Percentiles rank a stretch among this genome's conserved stretches.
Conservation (phyloP, 2,888 invertebrate species). For the Caenorhabditis japonica region DNA sequence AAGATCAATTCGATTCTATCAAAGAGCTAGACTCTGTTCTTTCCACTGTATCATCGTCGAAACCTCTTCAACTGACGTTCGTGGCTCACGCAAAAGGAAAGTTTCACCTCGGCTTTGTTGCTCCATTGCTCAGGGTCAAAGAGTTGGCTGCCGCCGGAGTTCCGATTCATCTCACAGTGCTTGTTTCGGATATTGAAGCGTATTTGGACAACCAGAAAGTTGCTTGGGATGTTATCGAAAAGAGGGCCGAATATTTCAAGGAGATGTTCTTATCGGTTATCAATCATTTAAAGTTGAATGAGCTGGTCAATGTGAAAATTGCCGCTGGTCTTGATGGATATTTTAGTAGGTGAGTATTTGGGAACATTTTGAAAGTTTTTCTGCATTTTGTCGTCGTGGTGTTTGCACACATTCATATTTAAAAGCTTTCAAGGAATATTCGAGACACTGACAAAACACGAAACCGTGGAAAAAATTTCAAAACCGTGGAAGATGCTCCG, state of each 20-base stretch:
- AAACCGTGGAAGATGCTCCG: too few relatives aligned
- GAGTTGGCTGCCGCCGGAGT: constrained; percentile 40
- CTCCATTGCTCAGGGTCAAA: constrained; percentile 57
- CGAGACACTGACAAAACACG: neutral
- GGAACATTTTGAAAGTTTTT: neutral
- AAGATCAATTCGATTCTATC: constrained; percentile 7
- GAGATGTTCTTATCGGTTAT: constrained; percentile 42
- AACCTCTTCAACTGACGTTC: constrained; percentile 54
- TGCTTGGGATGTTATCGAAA: constrained; percentile 54
- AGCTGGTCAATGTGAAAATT: constrained; percentile 41
- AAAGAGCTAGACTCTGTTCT: constrained; percentile 10
- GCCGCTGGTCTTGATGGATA: constrained; percentile 53
- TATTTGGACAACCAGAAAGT: constrained; percentile 74
- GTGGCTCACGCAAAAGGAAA: constrained; percentile 61
- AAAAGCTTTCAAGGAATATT: neutral
- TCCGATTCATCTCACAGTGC: constrained; percentile 52
- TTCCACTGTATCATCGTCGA: constrained; percentile 5
- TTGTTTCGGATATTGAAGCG: constrained; percentile 74
- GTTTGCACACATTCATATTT: too few relatives aligned
- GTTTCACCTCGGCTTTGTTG: constrained; percentile 65
- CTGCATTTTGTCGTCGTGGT: too few relatives aligned
- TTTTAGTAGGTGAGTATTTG: constrained; percentile 47
- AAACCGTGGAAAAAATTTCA: too few relatives aligned
- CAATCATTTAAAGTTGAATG: constrained; percentile 46
- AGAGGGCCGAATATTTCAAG: constrained; percentile 51